Evolutionary conservation across 1,140 invertebrate genomes (phyloP), one percentile per base, ranked within the genome.

Genomic region (Mycetomoellerius zeteki): DNA sequence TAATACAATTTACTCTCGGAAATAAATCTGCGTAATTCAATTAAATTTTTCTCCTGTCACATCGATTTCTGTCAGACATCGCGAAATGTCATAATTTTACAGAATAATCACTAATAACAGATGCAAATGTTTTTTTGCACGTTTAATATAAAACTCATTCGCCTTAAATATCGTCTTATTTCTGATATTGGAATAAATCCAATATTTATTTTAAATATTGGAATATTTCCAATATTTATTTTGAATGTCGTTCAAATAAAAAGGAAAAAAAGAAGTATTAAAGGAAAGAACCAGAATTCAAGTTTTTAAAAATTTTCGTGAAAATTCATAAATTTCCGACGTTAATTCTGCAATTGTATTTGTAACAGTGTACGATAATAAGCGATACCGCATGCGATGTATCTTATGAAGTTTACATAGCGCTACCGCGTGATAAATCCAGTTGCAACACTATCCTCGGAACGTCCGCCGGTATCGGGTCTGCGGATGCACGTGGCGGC

Each of bases 401-500:
- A 50, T 71, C 65, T 80, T 21, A 21, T 33, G 27, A 37, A 37
- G 50, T 71, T 71, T 56, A 43, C 30, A 16, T 30, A 10, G 12
- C 16, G 33, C 21, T 47, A 72, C 77, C 16, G 16, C 2, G 7
- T 43, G 54, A 56, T 82, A 58, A 82, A 82, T 65, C 10, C 47
- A 21, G 33, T 30, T 30, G 52, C 47, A 80, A 33, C 27, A 30
- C 47, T 54, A 82, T 73, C 52, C 33, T 73, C 64, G 30, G 80
- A 71, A 72, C 54, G 33, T 82, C 43, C 21, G 7, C 30, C 33
- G 47, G 47, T 27, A 69, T 80, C 43, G 33, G 52, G 5, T 69
- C 65, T 47, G 37, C 67, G 50, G 43, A 67, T 86, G 30, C 85
- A 82, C 54, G 77, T 82, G 76, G 84, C 47, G 27, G n/a, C 24